A percentile compares a stretch with the other conserved stretches of the same genome.
Conservation (phyloP, 2,113 vertebrate species). For the Piaya cayana region DNA sequence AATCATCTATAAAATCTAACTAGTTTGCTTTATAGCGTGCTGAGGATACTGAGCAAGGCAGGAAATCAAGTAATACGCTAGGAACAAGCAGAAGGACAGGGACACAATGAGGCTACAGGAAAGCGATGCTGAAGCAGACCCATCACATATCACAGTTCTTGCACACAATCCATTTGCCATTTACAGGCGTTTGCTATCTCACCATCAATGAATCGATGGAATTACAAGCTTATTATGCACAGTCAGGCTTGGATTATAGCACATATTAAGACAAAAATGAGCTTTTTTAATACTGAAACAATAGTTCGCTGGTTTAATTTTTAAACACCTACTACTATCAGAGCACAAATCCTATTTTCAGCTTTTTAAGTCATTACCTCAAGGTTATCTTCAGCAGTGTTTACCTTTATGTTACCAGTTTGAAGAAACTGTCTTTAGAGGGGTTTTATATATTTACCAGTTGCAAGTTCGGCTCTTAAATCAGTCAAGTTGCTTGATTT, state of each 20-base stretch:
- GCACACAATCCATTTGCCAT: background rate
- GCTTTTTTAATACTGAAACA: slow-evolving; percentile 36
- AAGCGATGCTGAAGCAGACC: accelerated
- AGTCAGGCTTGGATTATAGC: slow-evolving; percentile 40
- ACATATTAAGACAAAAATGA: slow-evolving; percentile 34
- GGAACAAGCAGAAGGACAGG: background rate
- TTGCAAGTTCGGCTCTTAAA: background rate
- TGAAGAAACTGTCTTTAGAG: background rate
- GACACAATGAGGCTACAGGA: background rate
- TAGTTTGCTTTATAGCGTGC: background rate
- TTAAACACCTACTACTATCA: slow-evolving; percentile 23
- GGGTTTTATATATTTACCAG: background rate
- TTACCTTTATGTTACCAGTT: background rate
- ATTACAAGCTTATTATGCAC: slow-evolving; percentile 53
- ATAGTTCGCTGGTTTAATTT: slow-evolving; percentile 48
- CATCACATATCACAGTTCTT: background rate
- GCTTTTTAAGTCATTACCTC: slow-evolving; percentile 43
- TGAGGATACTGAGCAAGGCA: background rate
- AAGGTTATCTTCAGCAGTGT: slow-evolving; percentile 44
- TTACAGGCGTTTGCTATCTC: slow-evolving; percentile 25
- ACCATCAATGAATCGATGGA: slow-evolving; percentile 14
- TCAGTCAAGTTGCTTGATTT: background rate
- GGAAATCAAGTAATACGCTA: background rate
- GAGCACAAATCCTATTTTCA: slow-evolving; percentile 39
- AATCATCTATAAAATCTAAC: background rate